Conservation (phyloP, 2,888 invertebrate genomes). For the Arrhopalites spinosus region DNA sequence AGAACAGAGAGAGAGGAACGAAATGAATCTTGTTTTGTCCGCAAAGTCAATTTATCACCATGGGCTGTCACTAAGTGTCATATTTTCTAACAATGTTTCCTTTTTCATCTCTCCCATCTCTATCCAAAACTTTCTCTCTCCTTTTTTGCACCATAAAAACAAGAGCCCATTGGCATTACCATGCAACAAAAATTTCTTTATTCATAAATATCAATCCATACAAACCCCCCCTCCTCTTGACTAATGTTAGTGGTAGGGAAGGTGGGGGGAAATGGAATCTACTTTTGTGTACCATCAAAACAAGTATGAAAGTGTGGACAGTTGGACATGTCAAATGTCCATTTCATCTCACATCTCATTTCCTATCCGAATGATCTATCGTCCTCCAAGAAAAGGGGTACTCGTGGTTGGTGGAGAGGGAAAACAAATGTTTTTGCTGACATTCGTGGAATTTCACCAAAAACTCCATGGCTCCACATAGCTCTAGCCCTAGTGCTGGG, state of each 20-base stretch:
- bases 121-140: background rate
- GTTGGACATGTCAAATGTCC: slow-evolving; percentile 6
- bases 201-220: too few relatives aligned
- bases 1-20: background rate
- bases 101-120: background rate
- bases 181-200: too few relatives aligned
- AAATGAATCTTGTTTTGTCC: slow-evolving; percentile 11
- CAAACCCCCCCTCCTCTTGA: too few relatives aligned
- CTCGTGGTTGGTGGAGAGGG: too few relatives aligned
- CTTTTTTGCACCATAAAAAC: too few relatives aligned
- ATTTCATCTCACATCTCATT: slow-evolving; percentile 6
- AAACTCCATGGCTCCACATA: too few relatives aligned
- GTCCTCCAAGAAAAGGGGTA: background rate
- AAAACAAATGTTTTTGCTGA: too few relatives aligned
- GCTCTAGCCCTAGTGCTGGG: too few relatives aligned
- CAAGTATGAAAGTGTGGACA: background rate
- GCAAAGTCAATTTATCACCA: slow-evolving; percentile 35
- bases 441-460: too few relatives aligned
- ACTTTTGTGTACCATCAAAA: background rate
- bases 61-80: slow-evolving; percentile 19
- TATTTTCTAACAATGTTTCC: background rate
- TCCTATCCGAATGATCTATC: slow-evolving; percentile 12
- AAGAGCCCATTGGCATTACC: too few relatives aligned
- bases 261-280: too few relatives aligned
- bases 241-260: too few relatives aligned